These are phyloP conservation scores for Polylopha cassiicola DNA, from an alignment of 2,888 invertebrate species.

Conservation along the genomic window DNA sequence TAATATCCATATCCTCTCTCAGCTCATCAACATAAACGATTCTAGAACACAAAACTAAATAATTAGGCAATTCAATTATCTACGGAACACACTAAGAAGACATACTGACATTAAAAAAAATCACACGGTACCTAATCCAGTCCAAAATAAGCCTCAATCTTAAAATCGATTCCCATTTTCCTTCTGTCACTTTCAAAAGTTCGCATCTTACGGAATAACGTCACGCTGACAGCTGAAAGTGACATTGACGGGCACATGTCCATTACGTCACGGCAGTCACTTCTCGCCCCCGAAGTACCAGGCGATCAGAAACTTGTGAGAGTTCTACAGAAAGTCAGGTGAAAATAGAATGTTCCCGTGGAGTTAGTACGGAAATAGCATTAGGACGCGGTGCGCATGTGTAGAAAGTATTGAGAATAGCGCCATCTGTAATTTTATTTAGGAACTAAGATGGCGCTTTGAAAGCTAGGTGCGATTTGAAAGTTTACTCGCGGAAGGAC, in stretches of 20 bases:
- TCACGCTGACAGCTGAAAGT: constrained; percentile 41
- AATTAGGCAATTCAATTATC: too few relatives aligned
- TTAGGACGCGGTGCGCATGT: constrained; percentile 28
- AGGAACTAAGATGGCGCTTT: constrained; percentile 2
- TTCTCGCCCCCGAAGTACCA: constrained; percentile 57
- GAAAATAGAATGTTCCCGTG: constrained; percentile 66
- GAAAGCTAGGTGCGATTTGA: not conserved
- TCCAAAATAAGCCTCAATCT: too few relatives aligned
- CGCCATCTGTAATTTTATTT: constrained; percentile 27
- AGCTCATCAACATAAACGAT: too few relatives aligned
- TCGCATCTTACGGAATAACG: constrained; percentile 20
- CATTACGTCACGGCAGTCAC: constrained; percentile 71
- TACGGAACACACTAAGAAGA: too few relatives aligned
- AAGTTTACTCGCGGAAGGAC: too few relatives aligned
- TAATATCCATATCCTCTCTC: too few relatives aligned
- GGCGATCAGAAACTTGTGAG: constrained; percentile 48
- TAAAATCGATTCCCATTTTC: too few relatives aligned
- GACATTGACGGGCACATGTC: constrained; percentile 64
- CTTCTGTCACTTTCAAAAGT: too few relatives aligned
- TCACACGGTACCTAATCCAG: too few relatives aligned
- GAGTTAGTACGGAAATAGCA: constrained; percentile 54
- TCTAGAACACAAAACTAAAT: too few relatives aligned
- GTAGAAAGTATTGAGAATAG: constrained; percentile 36
- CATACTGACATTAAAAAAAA: too few relatives aligned
- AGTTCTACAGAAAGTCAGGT: constrained; percentile 43